Evolutionary conservation across 2,888 invertebrate genomes (phyloP).

Genomic region (Belgica antarctica): DNA sequence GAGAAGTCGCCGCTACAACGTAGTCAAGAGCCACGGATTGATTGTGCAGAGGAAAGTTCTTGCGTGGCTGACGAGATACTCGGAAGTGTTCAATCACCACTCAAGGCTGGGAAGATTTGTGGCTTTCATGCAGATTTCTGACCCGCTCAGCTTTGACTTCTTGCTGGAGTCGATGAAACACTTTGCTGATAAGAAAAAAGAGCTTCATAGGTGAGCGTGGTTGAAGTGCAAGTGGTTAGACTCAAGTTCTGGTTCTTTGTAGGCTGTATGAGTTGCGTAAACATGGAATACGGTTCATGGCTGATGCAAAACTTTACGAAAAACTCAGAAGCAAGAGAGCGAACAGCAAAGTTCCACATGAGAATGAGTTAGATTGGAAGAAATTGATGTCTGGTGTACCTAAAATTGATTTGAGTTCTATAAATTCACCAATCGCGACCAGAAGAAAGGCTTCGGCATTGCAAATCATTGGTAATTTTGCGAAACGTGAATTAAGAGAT

Average conservation of each 20-base stretch:
- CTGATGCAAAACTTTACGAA: constrained; percentile 64
- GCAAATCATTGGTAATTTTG: constrained; percentile 50
- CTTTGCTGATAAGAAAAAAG: constrained; percentile 66
- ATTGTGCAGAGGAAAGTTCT: constrained; percentile 69
- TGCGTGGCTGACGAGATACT: constrained; percentile 69
- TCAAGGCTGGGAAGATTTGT: constrained; percentile 59
- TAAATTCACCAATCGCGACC: no score
- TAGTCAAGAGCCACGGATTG: constrained; percentile 76
- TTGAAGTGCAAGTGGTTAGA: constrained; percentile 29
- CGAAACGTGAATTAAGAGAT: constrained; percentile 47
- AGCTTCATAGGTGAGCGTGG: constrained; percentile 57
- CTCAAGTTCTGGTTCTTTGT: constrained; percentile 30
- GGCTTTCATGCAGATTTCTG: constrained; percentile 73
- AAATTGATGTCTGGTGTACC: constrained; percentile 51
- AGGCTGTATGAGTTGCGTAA: constrained; percentile 65
- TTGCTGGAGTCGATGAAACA: constrained; percentile 73
- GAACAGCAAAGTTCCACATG: neutral
- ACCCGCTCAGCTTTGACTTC: constrained; percentile 70
- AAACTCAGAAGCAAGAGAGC: constrained; percentile 61
- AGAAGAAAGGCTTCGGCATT: constrained; percentile 53
- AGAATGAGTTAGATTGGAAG: constrained; percentile 48
- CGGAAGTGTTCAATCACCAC: constrained; percentile 60
- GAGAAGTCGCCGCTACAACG: constrained; percentile 66
- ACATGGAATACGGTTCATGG: constrained; percentile 68
- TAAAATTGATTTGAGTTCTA: constrained; percentile 47